These are phyloP conservation scores for Eira barbara DNA, from an alignment of 2,113 vertebrate species.

Conservation along the genomic window DNA sequence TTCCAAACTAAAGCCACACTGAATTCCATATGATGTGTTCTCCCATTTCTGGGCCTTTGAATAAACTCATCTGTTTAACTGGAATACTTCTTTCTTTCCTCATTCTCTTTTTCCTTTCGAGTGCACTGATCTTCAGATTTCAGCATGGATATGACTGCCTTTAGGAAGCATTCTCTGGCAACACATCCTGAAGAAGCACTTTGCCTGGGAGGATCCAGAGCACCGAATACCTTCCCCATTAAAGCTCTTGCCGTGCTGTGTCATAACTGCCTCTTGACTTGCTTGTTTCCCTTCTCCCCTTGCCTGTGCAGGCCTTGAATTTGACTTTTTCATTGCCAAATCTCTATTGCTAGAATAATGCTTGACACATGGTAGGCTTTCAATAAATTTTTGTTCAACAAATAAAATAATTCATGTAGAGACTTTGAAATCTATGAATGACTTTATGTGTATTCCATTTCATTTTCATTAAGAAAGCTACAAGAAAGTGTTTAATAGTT, in stretches of 20 bases:
- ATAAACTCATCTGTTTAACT: background rate
- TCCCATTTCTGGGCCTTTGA: background rate
- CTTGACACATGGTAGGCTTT: background rate
- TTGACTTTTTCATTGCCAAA: background rate
- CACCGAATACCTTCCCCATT: background rate
- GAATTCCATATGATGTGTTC: background rate
- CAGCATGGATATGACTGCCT: background rate
- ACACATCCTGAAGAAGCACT: background rate
- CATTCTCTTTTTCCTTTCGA: background rate
- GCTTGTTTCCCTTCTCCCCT: background rate
- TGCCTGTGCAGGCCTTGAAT: background rate
- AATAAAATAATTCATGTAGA: background rate
- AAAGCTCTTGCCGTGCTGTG: background rate
- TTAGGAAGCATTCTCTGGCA: background rate
- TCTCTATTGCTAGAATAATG: background rate
- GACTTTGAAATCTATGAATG: background rate
- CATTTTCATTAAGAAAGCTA: background rate
- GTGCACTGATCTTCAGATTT: background rate
- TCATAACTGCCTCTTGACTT: background rate
- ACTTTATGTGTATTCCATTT: constrained; percentile 11
- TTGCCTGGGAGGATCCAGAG: background rate
- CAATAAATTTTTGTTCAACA: background rate
- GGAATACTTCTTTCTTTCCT: background rate
- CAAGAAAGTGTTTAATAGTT: background rate
- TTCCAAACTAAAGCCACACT: background rate